Percentiles rank a stretch among this genome's conserved stretches.
Conservation (phyloP, 2,113 vertebrate genomes). For the Saccopteryx bilineata region DNA sequence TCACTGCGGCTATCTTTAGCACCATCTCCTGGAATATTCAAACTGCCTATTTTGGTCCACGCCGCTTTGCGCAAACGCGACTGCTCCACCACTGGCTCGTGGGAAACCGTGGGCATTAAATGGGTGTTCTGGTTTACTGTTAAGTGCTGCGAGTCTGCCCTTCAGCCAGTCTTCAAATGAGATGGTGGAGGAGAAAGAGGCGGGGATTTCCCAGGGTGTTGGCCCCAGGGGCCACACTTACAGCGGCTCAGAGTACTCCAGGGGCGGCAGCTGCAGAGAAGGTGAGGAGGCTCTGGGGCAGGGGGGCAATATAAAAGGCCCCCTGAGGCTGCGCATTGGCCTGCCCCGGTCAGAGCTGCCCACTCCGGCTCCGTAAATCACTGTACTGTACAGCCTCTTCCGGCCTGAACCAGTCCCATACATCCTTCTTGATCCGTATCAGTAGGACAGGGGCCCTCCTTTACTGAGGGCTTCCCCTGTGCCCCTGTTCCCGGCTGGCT, state of each 20-base stretch:
- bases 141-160: conserved; percentile 18
- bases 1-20: conserved; percentile 79
- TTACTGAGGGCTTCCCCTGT: background rate
- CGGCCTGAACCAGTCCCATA: background rate
- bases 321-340: background rate
- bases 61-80: conserved; percentile 55
- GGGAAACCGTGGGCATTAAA: conserved; percentile 53
- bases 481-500: background rate
- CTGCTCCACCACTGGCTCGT: conserved; percentile 50
- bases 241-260: background rate
- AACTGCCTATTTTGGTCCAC: conserved; percentile 82
- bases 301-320: background rate
- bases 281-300: background rate
- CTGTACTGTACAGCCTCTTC: background rate
- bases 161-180: conserved; percentile 56
- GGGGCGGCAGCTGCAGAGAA: background rate
- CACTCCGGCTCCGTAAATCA: background rate
- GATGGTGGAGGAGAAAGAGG: background rate
- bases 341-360: background rate
- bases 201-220: conserved; percentile 42
- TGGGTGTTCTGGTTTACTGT: conserved; percentile 19
- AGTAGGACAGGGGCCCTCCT: background rate
- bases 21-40: conserved; percentile 75
- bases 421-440: background rate
- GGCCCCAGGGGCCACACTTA: background rate